Percentiles rank a stretch among this genome's conserved stretches.
Conservation (phyloP, 92 coral and sea anemone genomes). For the Phenganax stokvisi region DNA sequence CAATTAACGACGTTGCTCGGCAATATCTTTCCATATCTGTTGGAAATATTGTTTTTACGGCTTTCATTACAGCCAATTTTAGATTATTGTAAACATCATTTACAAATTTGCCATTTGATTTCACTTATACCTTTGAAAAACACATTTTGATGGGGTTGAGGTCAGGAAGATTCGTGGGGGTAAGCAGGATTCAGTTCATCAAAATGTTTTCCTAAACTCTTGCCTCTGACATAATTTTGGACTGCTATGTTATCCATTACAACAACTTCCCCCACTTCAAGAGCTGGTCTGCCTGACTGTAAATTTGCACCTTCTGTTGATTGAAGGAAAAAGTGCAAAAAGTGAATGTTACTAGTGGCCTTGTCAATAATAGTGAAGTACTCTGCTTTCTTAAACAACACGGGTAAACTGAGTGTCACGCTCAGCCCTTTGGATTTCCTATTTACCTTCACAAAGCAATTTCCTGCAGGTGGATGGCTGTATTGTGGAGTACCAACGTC, state of each 20-base stretch:
- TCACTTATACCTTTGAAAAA: slow-evolving; percentile 41
- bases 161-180: slow-evolving; percentile 49
- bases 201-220: neutral
- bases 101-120: slow-evolving; percentile 6
- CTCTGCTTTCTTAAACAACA: slow-evolving; percentile 23
- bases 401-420: slow-evolving; percentile 22
- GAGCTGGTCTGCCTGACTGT: slow-evolving; percentile 7
- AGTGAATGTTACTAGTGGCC: slow-evolving; percentile 29
- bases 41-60: no score
- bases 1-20: no score
- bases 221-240: neutral
- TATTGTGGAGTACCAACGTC: slow-evolving; percentile 18
- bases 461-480: slow-evolving; percentile 15
- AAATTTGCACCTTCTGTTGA: slow-evolving; percentile 2
- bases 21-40: no score
- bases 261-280: slow-evolving; percentile 32
- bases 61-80: no score
- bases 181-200: slow-evolving; percentile 25
- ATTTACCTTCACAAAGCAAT: slow-evolving; percentile 36
- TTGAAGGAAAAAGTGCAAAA: slow-evolving; percentile 18
- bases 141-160: slow-evolving; percentile 48
- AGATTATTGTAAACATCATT: no score
- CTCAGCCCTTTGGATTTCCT: slow-evolving; percentile 39
- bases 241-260: neutral
- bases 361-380: slow-evolving; percentile 35